A percentile compares a stretch with the other conserved stretches of the same genome.
phyloP scores from a whole-genome alignment of 1,140 invertebrate genomes.

The Luehdorfia chinensis region DNA sequence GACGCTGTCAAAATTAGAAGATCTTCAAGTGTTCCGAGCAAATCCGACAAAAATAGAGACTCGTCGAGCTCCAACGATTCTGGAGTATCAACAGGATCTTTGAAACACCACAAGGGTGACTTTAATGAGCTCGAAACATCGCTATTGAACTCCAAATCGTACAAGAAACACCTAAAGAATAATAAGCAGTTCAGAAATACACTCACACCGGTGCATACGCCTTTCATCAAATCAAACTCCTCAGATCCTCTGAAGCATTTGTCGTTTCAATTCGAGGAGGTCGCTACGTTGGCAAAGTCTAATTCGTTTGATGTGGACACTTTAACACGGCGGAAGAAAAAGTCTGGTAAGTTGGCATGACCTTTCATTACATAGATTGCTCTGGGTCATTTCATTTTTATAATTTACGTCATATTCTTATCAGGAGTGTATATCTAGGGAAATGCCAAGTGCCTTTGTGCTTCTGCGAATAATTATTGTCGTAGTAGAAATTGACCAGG shows the following conservation, averaged over 20 bases:
- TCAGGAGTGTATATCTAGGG: conserved; percentile 42
- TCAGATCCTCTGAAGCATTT: conserved; percentile 85
- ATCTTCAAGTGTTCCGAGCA: conserved; percentile 89
- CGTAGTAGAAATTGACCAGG: too few relatives aligned
- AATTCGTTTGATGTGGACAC: conserved; percentile 84
- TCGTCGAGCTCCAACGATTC: conserved; percentile 91
- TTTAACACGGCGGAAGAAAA: conserved; percentile 59
- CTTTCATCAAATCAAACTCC: conserved; percentile 83
- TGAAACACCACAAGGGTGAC: conserved; percentile 80
- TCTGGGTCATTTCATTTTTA: conserved; percentile 10
- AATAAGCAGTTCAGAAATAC: conserved; percentile 56
- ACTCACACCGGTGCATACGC: conserved; percentile 77
- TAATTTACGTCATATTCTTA: conserved; percentile 4
- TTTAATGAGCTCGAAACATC: conserved; percentile 82
- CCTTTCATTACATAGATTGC: too few relatives aligned
- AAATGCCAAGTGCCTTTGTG: too few relatives aligned
- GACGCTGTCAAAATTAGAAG: conserved; percentile 83
- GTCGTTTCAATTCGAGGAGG: conserved; percentile 84
- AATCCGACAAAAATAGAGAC: conserved; percentile 85
- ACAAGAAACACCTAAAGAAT: conserved; percentile 70
- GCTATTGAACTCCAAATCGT: conserved; percentile 70
- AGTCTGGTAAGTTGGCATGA: conserved; percentile 53
- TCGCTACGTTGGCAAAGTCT: conserved; percentile 81
- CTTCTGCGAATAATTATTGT: too few relatives aligned
- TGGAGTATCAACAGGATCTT: conserved; percentile 85